Base-by-base conservation (phyloP, 2,888 invertebrate genomes). In the Boloria selene region DNA sequence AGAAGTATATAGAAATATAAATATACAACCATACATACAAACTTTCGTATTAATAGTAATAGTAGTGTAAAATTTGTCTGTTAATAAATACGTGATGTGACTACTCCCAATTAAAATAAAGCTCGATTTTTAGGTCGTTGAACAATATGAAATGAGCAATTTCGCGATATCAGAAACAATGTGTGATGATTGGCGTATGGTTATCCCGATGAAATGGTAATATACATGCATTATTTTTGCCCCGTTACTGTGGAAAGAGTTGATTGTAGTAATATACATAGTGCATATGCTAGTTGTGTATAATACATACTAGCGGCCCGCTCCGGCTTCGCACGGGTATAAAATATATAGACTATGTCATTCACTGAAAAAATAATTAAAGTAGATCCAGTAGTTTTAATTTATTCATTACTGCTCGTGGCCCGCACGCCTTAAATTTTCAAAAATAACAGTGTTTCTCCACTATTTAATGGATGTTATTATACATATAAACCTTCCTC, bases 111-210 rank as follows among this genome's bases (percentile, higher is more conserved):
- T 65, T 65, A 65, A 58, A 52, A 59, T 61, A 65, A 62, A 59
- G 52, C 47, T 42, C 31, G 45, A 38, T 54, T 61, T 68, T 65
- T 65, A 58, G 59, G 65, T 58, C 68, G 58, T 59, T 61, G 53
- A 38, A 52, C 53, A 58, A 65, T 62, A 67, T 64, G 53, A 59
- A 64, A 65, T 49, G 62, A 55, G 61, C 65, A 58, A 62, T 68
- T 68, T 65, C 44, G 62, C 58, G 54, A 61, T 56, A 68, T 53
- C 56, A 51, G 63, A 14, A 61, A 61, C 65, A 65, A 59, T 68
- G 53, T 65, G 66, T 64, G 63, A 63, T 66, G 60, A 69, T 69
- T 64, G 66, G 56, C 63, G 60, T 69, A 64, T 31, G 22, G 38
- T 53, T 42, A 55, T 42, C 4, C 4, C 42, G 63, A 38, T 38